Evolutionary conservation across 2,888 invertebrate genomes (phyloP).

Genomic region (Drosophila pseudotakahashii): DNA sequence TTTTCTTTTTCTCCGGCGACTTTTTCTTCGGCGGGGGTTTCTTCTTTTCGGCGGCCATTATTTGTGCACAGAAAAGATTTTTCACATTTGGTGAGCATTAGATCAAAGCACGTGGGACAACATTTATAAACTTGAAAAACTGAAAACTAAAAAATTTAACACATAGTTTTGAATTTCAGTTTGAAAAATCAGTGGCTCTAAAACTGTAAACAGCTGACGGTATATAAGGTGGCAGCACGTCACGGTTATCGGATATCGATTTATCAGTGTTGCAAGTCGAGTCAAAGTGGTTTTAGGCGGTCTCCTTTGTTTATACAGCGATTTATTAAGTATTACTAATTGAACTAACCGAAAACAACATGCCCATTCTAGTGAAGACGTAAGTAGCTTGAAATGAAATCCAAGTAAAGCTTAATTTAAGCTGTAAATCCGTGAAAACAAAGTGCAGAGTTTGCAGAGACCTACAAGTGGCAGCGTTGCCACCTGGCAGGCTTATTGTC

Average conservation of each 20-base stretch:
- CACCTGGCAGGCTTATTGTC: no score
- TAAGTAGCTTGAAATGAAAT: constrained; percentile 60
- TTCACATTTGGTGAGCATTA: constrained; percentile 34
- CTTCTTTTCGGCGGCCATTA: constrained; percentile 50
- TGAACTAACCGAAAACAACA: constrained; percentile 21
- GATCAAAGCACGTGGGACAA: constrained; percentile 48
- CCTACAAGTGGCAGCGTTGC: background rate
- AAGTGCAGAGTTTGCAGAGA: no score
- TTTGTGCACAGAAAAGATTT: constrained; percentile 4
- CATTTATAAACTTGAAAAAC: background rate
- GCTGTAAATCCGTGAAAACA: background rate
- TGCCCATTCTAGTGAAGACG: constrained; percentile 82
- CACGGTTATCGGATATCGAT: background rate
- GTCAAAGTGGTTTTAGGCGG: background rate
- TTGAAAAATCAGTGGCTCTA: background rate
- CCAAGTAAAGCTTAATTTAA: background rate
- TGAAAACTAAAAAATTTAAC: background rate
- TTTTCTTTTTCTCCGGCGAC: constrained; percentile 7
- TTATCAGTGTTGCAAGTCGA: background rate
- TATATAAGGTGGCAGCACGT: background rate
- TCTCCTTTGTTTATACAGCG: constrained; percentile 4
- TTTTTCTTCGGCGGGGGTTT: constrained; percentile 22
- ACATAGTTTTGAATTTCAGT: background rate
- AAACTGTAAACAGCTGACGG: constrained; percentile 9
- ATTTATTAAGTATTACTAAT: background rate